These are phyloP conservation scores for Ceratitis capitata DNA, from an alignment of 1,140 invertebrate species.

Conservation along the genomic window DNA sequence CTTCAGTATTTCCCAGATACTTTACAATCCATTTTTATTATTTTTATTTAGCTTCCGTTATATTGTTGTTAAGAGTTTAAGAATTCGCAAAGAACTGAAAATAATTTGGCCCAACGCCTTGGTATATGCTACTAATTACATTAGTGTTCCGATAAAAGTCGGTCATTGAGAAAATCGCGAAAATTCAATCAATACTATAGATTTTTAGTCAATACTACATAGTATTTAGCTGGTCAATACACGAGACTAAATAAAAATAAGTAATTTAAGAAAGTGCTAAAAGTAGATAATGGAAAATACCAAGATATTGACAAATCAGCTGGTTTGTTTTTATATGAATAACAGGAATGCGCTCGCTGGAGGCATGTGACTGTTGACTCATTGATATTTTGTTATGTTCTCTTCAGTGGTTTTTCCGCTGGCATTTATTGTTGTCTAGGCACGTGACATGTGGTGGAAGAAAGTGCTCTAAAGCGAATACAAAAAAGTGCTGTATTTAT, in stretches of 20 bases:
- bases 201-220: background rate
- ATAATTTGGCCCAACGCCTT: slow-evolving; percentile 45
- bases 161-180: slow-evolving; percentile 54
- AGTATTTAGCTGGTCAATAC: background rate
- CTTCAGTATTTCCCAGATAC: background rate
- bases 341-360: background rate
- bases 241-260: background rate
- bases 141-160: slow-evolving; percentile 56
- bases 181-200: background rate
- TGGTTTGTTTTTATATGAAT: background rate
- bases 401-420: background rate
- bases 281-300: background rate
- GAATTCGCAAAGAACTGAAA: slow-evolving; percentile 56
- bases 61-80: slow-evolving; percentile 54
- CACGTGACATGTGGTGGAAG: background rate
- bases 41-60: background rate
- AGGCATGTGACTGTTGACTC: background rate
- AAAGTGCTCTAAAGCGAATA: background rate
- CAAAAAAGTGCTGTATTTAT: background rate
- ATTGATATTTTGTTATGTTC: background rate
- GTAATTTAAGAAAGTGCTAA: background rate
- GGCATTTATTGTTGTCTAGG: too few species aligned
- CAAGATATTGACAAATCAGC: background rate
- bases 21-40: background rate
- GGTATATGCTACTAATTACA: slow-evolving; percentile 64